These are phyloP conservation scores for Eutolmus rufibarbis DNA, from an alignment of 2,888 invertebrate species.

Conservation along the genomic window DNA sequence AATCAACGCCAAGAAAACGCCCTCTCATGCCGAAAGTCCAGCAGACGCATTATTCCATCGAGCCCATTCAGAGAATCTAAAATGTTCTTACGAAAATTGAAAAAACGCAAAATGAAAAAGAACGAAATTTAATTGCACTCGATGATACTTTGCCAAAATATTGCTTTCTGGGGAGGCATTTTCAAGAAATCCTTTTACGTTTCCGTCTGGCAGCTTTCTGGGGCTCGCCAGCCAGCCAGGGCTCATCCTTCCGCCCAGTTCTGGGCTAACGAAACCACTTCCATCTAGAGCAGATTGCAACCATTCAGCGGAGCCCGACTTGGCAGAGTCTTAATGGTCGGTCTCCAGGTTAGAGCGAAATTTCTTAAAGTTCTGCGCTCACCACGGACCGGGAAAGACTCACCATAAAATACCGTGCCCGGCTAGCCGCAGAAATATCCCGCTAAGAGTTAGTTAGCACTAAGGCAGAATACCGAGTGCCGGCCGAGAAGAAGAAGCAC, in stretches of 20 bases:
- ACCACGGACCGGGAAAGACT: not conserved
- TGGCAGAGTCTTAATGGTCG: not conserved
- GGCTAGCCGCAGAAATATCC: not conserved
- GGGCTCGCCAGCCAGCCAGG: not conserved
- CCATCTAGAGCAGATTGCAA: conserved; percentile 13
- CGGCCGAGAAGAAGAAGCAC: not conserved
- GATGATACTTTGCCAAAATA: not conserved
- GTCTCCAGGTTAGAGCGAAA: not conserved
- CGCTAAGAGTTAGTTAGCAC: not conserved
- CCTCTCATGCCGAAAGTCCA: not conserved
- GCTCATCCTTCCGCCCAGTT: not conserved
- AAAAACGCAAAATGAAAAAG: not conserved
- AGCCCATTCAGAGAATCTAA: not conserved
- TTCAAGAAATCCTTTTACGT: not conserved
- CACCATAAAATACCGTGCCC: not conserved
- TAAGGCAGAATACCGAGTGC: not conserved
- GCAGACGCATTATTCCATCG: not conserved
- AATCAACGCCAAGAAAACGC: not conserved
- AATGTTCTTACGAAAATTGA: not conserved
- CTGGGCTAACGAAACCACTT: not conserved
- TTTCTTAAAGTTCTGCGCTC: not conserved
- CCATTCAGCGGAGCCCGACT: not conserved
- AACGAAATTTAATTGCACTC: not conserved
- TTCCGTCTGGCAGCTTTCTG: not conserved
- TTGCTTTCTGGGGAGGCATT: not conserved